These are phyloP conservation scores for Phortica variegata DNA, from an alignment of 1,140 invertebrate species.

Conservation along the genomic window DNA sequence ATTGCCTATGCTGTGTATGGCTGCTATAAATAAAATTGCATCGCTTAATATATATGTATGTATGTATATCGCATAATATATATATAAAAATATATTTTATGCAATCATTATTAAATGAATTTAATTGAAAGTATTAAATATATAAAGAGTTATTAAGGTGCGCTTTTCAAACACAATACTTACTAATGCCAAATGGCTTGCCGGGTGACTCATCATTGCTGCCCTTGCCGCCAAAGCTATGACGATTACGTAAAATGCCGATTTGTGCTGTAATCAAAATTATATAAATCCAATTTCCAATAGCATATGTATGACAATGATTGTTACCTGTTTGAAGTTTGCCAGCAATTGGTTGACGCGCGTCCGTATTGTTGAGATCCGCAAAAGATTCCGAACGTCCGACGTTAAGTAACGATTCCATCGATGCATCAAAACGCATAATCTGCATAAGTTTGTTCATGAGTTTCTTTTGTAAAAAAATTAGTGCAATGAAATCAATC, in stretches of 20 bases:
- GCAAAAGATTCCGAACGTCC: constrained; percentile 80
- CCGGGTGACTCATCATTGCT: constrained; percentile 50
- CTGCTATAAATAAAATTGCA: too few species aligned
- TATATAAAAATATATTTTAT: constrained; percentile 4
- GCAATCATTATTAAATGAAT: too few species aligned
- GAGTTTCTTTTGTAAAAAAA: constrained; percentile 40
- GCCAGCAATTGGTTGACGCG: constrained; percentile 25
- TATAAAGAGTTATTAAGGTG: too few species aligned
- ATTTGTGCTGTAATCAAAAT: constrained; percentile 12
- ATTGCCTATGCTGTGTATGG: too few species aligned
- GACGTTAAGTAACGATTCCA: constrained; percentile 71
- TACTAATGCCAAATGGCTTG: constrained; percentile 80
- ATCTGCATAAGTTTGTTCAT: constrained; percentile 63
- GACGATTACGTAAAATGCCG: constrained; percentile 42
- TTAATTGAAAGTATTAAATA: too few species aligned
- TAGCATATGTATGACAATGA: neutral
- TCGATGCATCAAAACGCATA: constrained; percentile 75
- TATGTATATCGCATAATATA: too few species aligned
- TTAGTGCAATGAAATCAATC: constrained; percentile 13
- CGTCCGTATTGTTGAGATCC: constrained; percentile 66
- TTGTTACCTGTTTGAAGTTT: constrained; percentile 45
- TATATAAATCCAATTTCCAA: constrained; percentile 1
- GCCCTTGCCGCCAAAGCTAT: constrained; percentile 53
- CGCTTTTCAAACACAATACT: too few species aligned
- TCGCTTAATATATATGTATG: too few species aligned